A percentile compares a stretch with the other conserved stretches of the same genome.
Conservation (phyloP, 2,113 vertebrate genomes). For the Microcebus tavaratra region DNA sequence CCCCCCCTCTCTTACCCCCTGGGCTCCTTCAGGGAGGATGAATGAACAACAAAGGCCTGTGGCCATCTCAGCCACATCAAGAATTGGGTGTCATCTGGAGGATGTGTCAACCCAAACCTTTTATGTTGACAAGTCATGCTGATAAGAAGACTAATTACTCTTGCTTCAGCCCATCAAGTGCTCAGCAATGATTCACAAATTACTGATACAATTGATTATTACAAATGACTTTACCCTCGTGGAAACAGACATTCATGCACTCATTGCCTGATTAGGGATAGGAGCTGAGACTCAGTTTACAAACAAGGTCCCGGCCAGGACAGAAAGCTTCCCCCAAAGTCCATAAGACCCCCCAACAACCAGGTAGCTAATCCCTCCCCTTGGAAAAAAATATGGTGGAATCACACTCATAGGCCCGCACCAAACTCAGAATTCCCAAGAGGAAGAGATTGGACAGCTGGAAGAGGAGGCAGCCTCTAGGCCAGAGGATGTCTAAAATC, state of each 20-base stretch:
- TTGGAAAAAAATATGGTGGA: not conserved
- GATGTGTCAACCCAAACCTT: slow-evolving; percentile 40
- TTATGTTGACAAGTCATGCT: slow-evolving; percentile 57
- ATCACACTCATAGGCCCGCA: not conserved
- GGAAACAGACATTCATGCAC: not conserved
- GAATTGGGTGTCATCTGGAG: slow-evolving; percentile 67
- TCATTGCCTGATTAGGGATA: not conserved
- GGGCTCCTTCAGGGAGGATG: not conserved
- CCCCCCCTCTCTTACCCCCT: not conserved
- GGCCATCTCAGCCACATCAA: slow-evolving; percentile 39
- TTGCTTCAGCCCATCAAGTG: not conserved
- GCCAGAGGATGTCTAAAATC: not conserved
- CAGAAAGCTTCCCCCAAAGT: not conserved
- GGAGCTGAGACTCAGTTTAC: not conserved
- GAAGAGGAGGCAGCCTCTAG: not conserved
- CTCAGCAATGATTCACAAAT: slow-evolving; percentile 11
- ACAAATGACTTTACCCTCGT: not conserved
- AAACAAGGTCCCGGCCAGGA: not conserved
- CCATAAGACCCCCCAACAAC: fast-evolving
- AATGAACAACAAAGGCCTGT: slow-evolving; percentile 63
- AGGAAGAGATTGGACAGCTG: not conserved
- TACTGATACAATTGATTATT: not conserved
- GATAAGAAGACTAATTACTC: slow-evolving; percentile 54
- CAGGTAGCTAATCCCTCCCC: not conserved
- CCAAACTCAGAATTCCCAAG: not conserved